Evolutionary conservation across 2,888 invertebrate genomes (phyloP).

Genomic region (Yponomeuta cagnagella): DNA sequence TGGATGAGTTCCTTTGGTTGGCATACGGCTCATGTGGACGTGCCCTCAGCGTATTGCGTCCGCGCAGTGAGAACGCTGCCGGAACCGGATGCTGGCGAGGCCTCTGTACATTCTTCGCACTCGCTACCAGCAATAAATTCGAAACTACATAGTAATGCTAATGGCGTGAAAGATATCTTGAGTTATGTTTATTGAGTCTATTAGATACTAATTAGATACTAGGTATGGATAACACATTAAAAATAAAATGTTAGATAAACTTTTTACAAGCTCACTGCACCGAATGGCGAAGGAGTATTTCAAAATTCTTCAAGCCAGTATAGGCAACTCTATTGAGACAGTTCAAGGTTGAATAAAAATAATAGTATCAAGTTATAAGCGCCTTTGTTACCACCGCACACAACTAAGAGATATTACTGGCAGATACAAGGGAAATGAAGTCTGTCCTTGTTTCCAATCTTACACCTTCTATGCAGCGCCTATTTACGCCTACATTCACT

Average conservation of each 20-base stretch:
- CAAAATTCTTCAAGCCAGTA: background rate
- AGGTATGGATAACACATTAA: background rate
- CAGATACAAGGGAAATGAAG: constrained; percentile 29
- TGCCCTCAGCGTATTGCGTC: background rate
- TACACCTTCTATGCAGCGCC: constrained; percentile 29
- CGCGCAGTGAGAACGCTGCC: constrained; percentile 55
- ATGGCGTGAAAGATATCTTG: background rate
- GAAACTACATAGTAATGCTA: background rate
- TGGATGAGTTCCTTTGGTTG: background rate
- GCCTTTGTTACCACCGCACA: constrained; percentile 5
- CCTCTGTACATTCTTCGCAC: constrained; percentile 27
- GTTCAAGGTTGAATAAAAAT: constrained; percentile 9
- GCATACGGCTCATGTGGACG: background rate
- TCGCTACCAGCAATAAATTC: background rate
- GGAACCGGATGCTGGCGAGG: constrained; percentile 63
- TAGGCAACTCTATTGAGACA: background rate
- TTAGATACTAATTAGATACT: too few species aligned
- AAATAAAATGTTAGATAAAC: background rate
- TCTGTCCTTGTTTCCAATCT: constrained; percentile 49
- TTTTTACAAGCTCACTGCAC: background rate
- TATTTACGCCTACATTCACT: constrained; percentile 57
- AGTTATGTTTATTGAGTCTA: too few species aligned
- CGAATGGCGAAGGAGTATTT: background rate
- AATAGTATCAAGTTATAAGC: background rate
- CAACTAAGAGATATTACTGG: background rate